Evolutionary conservation across 2,797 vertebrate species (phyloP).

Genomic region (Psittacula derbiana): DNA sequence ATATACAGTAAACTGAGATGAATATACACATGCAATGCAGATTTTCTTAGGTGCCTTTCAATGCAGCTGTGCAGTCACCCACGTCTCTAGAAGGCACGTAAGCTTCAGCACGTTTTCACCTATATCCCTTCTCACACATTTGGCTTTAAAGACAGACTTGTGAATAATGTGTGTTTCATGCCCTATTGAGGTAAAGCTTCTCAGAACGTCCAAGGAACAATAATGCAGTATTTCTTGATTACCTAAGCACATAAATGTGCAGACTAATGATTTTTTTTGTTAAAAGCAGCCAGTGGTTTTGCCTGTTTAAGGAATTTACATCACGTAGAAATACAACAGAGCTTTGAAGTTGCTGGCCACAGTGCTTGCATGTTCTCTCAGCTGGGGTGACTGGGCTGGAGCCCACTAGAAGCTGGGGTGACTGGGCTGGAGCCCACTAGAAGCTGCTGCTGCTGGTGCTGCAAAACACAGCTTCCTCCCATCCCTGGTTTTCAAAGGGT

Average conservation of each 20-base stretch:
- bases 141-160: neutral
- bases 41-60: neutral
- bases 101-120: neutral
- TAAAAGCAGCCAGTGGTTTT: neutral
- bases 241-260: constrained; percentile 47
- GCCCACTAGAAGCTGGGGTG: neutral
- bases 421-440: neutral
- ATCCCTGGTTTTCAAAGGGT: neutral
- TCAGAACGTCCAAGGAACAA: neutral
- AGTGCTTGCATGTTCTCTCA: neutral
- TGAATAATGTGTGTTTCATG: neutral
- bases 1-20: neutral
- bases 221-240: constrained; percentile 6
- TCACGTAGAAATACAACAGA: neutral
- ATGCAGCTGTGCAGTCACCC: neutral
- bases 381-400: neutral
- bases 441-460: neutral
- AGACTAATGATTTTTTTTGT: neutral
- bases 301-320: neutral
- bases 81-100: neutral
- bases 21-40: neutral
- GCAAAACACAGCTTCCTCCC: neutral
- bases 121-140: neutral
- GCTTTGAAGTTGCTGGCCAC: constrained; percentile 20
- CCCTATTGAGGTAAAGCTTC: neutral